A percentile compares a stretch with the other conserved stretches of the same genome.
These are phyloP conservation scores for Typhlomys cinereus DNA, from an alignment of 2,113 vertebrate species.

Conservation along the genomic window DNA sequence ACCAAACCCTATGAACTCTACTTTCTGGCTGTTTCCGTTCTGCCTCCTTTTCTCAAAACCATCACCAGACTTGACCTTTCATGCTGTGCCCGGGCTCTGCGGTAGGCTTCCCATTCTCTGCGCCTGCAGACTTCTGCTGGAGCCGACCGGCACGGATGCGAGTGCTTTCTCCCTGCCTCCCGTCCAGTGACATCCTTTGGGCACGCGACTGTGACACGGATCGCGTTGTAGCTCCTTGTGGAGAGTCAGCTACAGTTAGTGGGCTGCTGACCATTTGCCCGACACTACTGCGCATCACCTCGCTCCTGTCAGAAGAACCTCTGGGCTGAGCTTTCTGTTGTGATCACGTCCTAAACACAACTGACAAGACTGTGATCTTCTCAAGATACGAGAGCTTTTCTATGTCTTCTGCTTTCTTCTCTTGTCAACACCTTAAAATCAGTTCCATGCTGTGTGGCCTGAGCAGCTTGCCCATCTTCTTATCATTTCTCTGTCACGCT, in stretches of 20 bases:
- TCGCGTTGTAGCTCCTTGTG: not conserved
- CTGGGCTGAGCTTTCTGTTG: not conserved
- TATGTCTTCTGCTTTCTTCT: not conserved
- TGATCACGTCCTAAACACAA: slow-evolving; percentile 6
- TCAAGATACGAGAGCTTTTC: not conserved
- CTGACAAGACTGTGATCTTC: not conserved
- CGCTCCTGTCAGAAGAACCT: not conserved
- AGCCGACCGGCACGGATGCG: not conserved
- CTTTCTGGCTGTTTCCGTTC: not conserved
- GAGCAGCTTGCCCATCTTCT: not conserved
- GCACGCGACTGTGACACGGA: not conserved
- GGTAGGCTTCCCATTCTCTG: not conserved
- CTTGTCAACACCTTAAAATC: not conserved
- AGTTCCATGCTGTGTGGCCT: not conserved
- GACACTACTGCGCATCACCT: not conserved
- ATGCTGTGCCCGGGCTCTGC: not conserved
- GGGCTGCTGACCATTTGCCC: not conserved
- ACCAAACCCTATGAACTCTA: not conserved
- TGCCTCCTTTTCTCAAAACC: not conserved
- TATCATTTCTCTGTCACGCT: not conserved
- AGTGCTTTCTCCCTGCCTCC: not conserved
- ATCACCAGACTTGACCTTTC: not conserved
- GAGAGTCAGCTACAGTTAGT: too few species aligned
- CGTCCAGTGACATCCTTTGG: not conserved
- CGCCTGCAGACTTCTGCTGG: not conserved